Base-by-base conservation (phyloP, 2,797 vertebrate genomes). In the Gymnodraco acuticeps region DNA sequence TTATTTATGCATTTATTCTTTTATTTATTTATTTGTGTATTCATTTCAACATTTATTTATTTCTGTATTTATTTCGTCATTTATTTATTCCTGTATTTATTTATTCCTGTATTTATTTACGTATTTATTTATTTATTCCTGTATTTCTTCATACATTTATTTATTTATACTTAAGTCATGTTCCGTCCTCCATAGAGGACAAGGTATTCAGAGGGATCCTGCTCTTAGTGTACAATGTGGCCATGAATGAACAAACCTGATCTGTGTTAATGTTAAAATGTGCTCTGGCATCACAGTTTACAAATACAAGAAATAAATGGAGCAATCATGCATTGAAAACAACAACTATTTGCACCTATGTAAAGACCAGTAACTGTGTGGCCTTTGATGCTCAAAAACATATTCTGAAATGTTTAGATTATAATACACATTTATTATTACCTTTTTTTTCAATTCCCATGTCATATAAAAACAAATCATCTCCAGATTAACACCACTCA, bases 381-480 rank as follows among this genome's bases (percentile, higher is more conserved):
- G 13, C 19, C n/a, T 48, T 6, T 42, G 27, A 33, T 58, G 16
- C 15, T 43, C 13, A 12, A 55, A 38, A 9, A 33, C 8, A 13
- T 16, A 55, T 51, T 56, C 61, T 19, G 52, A 50, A 19, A 20
- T 58, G n/a, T 19, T 17, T 47, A 27, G 11, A 58, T 68, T 6
- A 43, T 64, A 59, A 43, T 64, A 27, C 50, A 46, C 75, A 74
- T 3, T 27, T 27, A 27, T 53, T 55, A 42, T 53, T 55, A 42
- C 15, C 70, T 72, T 16, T 55, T 66, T 43, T 64, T 68, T 66
- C 16, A 14, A 59, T 63, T 66, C n/a, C 45, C 23, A 51, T 19
- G 56, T 67, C 52, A 46, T 47, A 43, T 71, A 66, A 53, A 59
- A 75, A 76, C 41, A 84, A 81, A 80, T 71, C 55, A 73, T 83